phyloP scores from a whole-genome alignment of 2,797 vertebrate species.

The Aphelocoma californica region DNA sequence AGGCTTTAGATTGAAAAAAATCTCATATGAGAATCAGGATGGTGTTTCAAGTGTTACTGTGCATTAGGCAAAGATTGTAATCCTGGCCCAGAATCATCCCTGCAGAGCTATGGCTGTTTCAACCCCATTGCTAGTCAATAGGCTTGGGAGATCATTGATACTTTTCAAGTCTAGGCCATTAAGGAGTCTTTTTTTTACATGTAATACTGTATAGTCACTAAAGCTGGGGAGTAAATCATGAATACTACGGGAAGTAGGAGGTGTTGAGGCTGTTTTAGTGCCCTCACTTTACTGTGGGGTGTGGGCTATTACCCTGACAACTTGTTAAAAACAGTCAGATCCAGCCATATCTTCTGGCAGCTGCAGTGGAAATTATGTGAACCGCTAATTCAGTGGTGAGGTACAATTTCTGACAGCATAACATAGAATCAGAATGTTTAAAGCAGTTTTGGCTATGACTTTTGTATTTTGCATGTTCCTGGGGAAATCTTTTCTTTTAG shows the following conservation, averaged over 20 bases:
- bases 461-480: not conserved
- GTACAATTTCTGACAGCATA: not conserved
- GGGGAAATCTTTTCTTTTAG: constrained; percentile 34
- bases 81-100: not conserved
- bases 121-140: not conserved
- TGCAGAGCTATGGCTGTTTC: not conserved
- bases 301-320: not conserved
- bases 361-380: not conserved
- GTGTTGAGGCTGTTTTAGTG: not conserved
- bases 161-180: not conserved
- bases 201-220: not conserved
- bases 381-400: not conserved
- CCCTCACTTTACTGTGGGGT: not conserved
- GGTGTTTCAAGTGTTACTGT: not conserved
- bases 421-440: not conserved
- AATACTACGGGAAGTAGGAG: not conserved
- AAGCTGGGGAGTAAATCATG: not conserved
- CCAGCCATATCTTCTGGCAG: not conserved
- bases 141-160: not conserved
- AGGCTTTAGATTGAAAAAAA: not conserved
- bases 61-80: not conserved
- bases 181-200: not conserved
- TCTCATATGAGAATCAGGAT: not conserved
- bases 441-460: not conserved
- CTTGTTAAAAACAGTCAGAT: not conserved